Evolutionary conservation across 2,113 vertebrate genomes (phyloP).

Genomic region (Tapirus terrestris): DNA sequence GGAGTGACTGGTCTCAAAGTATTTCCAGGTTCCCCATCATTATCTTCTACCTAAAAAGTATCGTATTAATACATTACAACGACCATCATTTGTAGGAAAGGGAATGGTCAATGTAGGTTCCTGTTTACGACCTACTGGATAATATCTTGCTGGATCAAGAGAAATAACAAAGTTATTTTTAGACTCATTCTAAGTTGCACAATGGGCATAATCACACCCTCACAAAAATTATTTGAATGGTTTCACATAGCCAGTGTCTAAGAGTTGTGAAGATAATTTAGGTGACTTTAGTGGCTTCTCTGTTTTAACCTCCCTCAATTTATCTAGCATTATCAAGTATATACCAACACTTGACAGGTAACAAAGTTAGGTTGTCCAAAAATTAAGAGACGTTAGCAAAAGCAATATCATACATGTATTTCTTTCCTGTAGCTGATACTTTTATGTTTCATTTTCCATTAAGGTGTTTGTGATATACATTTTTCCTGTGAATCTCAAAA

Average conservation of each 20-base stretch:
- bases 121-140: neutral
- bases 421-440: neutral
- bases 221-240: neutral
- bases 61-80: neutral
- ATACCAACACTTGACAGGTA: neutral
- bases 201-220: neutral
- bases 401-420: neutral
- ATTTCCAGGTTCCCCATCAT: neutral
- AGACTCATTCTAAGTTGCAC: neutral
- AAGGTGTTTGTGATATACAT: neutral
- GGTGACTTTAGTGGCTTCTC: neutral
- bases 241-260: neutral
- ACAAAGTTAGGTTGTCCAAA: neutral
- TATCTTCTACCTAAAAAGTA: neutral
- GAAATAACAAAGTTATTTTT: neutral
- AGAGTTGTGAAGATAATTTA: neutral
- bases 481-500: neutral
- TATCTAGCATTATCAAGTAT: neutral
- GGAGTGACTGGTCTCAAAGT: neutral
- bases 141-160: neutral
- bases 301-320: neutral
- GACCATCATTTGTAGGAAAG: neutral
- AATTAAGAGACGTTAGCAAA: neutral
- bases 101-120: neutral
- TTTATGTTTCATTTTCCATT: neutral